Evolutionary conservation across 2,888 invertebrate genomes (phyloP).

Genomic region (Sericinus montela): DNA sequence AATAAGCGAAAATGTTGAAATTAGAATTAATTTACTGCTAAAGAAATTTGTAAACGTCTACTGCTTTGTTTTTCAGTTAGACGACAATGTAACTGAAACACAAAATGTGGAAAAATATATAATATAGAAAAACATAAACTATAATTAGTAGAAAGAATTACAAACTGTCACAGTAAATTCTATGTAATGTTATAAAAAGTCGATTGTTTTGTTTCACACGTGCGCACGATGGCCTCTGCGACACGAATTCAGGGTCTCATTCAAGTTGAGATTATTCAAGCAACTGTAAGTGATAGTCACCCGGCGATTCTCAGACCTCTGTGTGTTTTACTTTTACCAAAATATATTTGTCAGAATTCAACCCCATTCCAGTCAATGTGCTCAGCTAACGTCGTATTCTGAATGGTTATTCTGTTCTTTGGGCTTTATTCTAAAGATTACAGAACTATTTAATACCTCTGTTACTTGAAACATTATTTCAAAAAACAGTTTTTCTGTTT

Average conservation of each 20-base stretch:
- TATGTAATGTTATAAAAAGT: constrained; percentile 48
- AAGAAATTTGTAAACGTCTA: no score
- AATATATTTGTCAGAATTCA: constrained; percentile 42
- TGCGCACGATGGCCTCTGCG: constrained; percentile 59
- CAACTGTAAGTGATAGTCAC: constrained; percentile 76
- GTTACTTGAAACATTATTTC: neutral
- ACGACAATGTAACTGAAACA: no score
- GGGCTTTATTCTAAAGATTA: constrained; percentile 21
- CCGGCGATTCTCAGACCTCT: constrained; percentile 59
- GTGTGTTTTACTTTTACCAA: constrained; percentile 68
- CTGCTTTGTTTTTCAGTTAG: no score
- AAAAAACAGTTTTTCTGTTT: neutral
- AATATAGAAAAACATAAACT: no score
- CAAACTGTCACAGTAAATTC: no score
- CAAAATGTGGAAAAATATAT: no score
- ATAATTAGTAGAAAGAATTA: neutral
- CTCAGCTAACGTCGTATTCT: constrained; percentile 57
- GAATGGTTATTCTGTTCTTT: constrained; percentile 40
- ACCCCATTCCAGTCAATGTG: constrained; percentile 52
- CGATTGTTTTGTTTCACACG: constrained; percentile 73
- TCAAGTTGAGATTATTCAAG: constrained; percentile 75
- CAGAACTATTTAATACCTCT: neutral
- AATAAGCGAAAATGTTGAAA: no score
- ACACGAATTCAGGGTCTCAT: constrained; percentile 68
- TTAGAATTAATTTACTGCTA: no score